Conservation (phyloP, 2,888 invertebrate species). For the Scelioninae gen. 2 region DNA sequence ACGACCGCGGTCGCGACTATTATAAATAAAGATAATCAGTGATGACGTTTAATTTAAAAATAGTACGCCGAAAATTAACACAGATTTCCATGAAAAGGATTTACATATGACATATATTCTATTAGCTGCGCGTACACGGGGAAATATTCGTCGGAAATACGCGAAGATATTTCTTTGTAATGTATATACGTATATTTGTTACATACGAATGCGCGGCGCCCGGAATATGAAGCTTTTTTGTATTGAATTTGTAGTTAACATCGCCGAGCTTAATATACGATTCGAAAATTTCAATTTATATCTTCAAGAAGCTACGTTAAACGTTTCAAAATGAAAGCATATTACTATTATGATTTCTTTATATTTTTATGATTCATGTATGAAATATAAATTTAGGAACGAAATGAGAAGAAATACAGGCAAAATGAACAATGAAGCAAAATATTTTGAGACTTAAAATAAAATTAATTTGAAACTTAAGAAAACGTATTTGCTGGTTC, state of each 20-base stretch:
- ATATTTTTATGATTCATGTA: too few relatives aligned
- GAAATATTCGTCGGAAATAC: conserved; percentile 26
- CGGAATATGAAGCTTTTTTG: conserved; percentile 5
- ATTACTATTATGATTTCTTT: conserved; percentile 9
- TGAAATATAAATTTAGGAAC: background rate
- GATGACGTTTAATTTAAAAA: conserved; percentile 38
- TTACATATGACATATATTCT: conserved; percentile 40
- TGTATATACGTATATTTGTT: conserved; percentile 15
- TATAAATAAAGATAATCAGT: conserved; percentile 39
- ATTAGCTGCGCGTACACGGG: conserved; percentile 21
- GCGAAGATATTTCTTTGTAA: conserved; percentile 29
- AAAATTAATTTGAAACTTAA: too few relatives aligned
- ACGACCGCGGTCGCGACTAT: conserved; percentile 23
- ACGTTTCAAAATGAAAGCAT: conserved; percentile 3
- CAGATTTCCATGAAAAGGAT: conserved; percentile 17
- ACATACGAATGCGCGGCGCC: background rate
- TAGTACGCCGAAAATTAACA: conserved; percentile 39
- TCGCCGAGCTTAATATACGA: conserved; percentile 16
- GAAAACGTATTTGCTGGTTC: background rate
- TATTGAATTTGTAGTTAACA: conserved; percentile 39
- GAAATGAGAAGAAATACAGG: background rate
- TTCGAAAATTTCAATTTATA: conserved; percentile 16
- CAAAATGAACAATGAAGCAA: too few relatives aligned
- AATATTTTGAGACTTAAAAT: too few relatives aligned
- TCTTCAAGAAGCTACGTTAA: conserved; percentile 5